These are phyloP conservation scores for Empidonax traillii DNA, from an alignment of 2,113 vertebrate species.

Conservation along the genomic window DNA sequence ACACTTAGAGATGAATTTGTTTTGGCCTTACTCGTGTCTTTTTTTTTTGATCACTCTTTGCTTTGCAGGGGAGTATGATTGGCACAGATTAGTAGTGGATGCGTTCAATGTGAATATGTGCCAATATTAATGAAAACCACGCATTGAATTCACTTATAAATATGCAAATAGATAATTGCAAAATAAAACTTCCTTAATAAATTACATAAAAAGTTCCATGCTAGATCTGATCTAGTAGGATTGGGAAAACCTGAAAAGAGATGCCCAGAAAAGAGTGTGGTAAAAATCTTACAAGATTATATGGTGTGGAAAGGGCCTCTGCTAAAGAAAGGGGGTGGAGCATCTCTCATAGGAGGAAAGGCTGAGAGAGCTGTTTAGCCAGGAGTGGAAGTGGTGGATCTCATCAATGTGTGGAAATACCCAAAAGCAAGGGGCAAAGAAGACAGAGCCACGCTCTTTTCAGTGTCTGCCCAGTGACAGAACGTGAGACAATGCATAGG, in stretches of 20 bases:
- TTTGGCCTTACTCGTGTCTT: constrained; percentile 12
- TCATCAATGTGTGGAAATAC: background rate
- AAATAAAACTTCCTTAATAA: constrained; percentile 8
- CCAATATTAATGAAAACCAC: constrained; percentile 29
- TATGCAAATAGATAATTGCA: constrained; percentile 8
- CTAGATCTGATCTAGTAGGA: background rate
- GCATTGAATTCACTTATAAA: background rate
- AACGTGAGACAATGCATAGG: background rate
- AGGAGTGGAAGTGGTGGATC: background rate
- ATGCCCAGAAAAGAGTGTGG: background rate
- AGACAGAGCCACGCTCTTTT: accelerated
- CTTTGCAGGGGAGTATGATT: background rate
- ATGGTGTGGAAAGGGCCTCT: background rate
- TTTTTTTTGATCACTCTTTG: background rate
- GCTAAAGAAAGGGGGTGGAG: background rate
- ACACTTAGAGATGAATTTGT: constrained; percentile 21
- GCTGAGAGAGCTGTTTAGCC: background rate
- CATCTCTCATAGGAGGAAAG: background rate
- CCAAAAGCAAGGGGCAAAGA: background rate
- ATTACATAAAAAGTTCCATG: background rate
- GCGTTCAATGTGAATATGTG: background rate
- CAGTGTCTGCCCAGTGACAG: background rate
- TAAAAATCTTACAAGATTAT: background rate
- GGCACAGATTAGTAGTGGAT: background rate
- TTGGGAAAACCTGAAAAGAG: background rate